Conservation (phyloP, 2,113 vertebrate genomes). For the Machaerirhynchus nigripectus region DNA sequence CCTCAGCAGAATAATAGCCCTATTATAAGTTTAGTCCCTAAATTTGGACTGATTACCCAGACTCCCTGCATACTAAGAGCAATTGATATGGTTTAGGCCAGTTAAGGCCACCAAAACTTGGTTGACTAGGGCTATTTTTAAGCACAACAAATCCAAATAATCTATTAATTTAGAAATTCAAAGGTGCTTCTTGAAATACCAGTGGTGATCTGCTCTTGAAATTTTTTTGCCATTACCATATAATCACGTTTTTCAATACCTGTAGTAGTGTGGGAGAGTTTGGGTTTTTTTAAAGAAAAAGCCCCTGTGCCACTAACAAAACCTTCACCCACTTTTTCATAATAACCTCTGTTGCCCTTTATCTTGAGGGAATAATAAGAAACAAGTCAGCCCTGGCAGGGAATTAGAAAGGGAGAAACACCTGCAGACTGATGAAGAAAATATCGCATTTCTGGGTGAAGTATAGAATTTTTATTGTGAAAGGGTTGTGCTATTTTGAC, state of each 20-base stretch:
- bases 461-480: background rate
- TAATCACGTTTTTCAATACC: background rate
- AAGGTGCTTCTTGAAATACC: background rate
- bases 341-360: background rate
- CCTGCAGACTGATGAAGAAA: background rate
- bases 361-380: background rate
- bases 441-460: background rate
- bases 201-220: background rate
- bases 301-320: background rate
- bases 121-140: background rate
- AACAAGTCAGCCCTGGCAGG: background rate
- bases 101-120: background rate
- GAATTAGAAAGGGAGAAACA: background rate
- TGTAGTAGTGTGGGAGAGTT: too few relatives aligned
- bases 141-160: background rate
- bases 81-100: background rate
- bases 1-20: accelerated
- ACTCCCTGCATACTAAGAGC: background rate
- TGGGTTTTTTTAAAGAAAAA: background rate
- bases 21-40: background rate
- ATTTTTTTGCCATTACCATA: background rate
- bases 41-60: background rate
- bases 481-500: background rate
- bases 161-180: background rate
- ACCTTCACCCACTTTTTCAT: background rate